Evolutionary conservation across 2,797 vertebrate genomes (phyloP), one percentile per base, ranked within the genome.

Genomic region (Channallabes apus): DNA sequence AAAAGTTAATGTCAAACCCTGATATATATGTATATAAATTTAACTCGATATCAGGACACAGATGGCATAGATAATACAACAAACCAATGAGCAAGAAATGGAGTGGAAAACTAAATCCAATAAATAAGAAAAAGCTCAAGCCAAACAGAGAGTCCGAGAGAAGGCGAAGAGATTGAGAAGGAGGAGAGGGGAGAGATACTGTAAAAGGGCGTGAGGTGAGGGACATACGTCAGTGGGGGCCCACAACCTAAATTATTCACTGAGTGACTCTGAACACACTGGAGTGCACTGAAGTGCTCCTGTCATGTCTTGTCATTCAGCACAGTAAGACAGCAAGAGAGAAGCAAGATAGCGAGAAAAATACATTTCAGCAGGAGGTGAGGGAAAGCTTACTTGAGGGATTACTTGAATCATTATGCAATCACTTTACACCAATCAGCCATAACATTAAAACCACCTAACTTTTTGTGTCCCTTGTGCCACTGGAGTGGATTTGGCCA

Each of bases 191-290:
- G 72, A 58, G 75, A 84, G 89, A 20, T 78, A n/a, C n/a, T n/a
- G n/a, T n/a, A n/a, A 24, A 73, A 71, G 15, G 20, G 24, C 38
- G 9, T 91, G 89, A 87, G 87, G 90, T 90, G 90, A 90, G 91
- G 92, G 92, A 93, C 89, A 88, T 93, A 93, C 93, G 93, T 93
- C 94, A 46, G 92, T 92, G 93, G 94, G 93, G 93, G 94, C 93
- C 93, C 93, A 94, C 92, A 90, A 91, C 93, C 92, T 95, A 92
- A 96, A 95, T 95, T 94, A 95, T 95, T 95, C 90, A 95, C 86
- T 82, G 89, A 90, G 90, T 93, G 93, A 94, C 92, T 95, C 90
- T 80, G 89, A 92, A 92, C 92, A 94, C 93, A 94, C 90, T 65
- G 78, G 58, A 93, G 90, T 90, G 90, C 91, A 92, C 91, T 92